Conservation (phyloP, 2,797 vertebrate genomes). For the Bradypodion ventrale region DNA sequence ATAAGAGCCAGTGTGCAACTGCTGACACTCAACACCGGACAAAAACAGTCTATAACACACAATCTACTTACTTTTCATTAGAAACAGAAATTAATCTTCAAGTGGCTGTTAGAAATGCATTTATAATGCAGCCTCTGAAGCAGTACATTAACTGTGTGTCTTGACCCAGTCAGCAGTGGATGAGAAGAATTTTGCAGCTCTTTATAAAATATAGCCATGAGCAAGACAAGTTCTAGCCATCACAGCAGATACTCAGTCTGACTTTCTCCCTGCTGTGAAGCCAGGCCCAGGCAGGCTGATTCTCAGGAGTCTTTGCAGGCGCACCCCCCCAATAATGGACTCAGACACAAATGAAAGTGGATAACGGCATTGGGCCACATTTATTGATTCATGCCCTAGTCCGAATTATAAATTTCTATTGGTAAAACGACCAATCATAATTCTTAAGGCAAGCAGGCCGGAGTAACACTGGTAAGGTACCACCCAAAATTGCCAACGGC, state of each 20-base stretch:
- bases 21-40: constrained; percentile 21
- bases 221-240: constrained; percentile 9
- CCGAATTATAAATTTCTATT: no score
- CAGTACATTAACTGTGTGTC: constrained; percentile 27
- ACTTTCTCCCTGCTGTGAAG: not conserved
- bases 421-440: no score
- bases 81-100: constrained; percentile 35
- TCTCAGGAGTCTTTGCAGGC: not conserved
- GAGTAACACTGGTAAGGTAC: no score
- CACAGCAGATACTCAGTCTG: not conserved
- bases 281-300: not conserved
- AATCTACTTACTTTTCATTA: constrained; percentile 6
- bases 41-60: not conserved
- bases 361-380: no score
- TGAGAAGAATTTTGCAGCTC: constrained; percentile 12
- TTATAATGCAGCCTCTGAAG: constrained; percentile 12
- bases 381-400: no score
- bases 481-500: no score
- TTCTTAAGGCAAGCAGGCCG: no score
- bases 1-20: not conserved
- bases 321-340: no score
- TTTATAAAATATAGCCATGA: constrained; percentile 13
- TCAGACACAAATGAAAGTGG: no score
- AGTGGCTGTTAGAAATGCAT: not conserved
- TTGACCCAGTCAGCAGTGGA: constrained; percentile 1